Percentiles rank a stretch among this genome's conserved stretches.
Evolutionary conservation across 2,797 vertebrate species (phyloP).

Genomic region (Smutsia temminckii): DNA sequence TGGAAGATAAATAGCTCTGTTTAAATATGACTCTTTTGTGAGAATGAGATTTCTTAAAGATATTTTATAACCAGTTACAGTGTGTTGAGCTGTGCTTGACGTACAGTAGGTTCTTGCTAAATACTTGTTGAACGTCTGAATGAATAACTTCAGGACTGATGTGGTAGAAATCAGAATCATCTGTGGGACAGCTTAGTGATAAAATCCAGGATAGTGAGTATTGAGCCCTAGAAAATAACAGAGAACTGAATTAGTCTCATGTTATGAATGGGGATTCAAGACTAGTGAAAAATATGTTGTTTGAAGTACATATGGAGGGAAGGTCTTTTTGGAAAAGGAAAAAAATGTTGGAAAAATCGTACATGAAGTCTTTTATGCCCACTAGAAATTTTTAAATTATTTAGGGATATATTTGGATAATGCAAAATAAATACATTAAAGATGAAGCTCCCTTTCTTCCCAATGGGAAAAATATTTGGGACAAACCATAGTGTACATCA

Average conservation of each 20-base stretch:
- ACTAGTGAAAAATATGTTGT: neutral
- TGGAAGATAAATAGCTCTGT: conserved; percentile 9
- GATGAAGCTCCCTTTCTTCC: neutral
- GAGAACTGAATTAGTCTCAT: conserved; percentile 7
- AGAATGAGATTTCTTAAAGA: neutral
- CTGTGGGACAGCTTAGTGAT: neutral
- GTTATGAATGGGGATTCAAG: neutral
- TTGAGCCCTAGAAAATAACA: neutral
- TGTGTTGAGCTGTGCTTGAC: neutral
- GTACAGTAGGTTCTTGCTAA: neutral
- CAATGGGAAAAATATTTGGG: neutral
- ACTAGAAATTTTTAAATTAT: conserved; percentile 35
- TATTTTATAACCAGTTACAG: neutral
- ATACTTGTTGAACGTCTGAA: conserved; percentile 11
- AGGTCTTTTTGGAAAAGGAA: neutral
- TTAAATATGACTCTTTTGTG: conserved; percentile 39
- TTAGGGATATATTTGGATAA: conserved; percentile 25
- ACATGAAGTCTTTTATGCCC: neutral
- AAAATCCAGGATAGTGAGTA: neutral
- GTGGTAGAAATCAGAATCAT: neutral
- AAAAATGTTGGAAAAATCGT: conserved; percentile 3
- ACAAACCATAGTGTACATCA: neutral
- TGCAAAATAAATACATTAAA: neutral
- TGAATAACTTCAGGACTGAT: neutral
- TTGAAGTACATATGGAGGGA: too few species aligned